These are phyloP conservation scores for Laterallus jamaicensis DNA, from an alignment of 2,113 vertebrate species.

Conservation along the genomic window DNA sequence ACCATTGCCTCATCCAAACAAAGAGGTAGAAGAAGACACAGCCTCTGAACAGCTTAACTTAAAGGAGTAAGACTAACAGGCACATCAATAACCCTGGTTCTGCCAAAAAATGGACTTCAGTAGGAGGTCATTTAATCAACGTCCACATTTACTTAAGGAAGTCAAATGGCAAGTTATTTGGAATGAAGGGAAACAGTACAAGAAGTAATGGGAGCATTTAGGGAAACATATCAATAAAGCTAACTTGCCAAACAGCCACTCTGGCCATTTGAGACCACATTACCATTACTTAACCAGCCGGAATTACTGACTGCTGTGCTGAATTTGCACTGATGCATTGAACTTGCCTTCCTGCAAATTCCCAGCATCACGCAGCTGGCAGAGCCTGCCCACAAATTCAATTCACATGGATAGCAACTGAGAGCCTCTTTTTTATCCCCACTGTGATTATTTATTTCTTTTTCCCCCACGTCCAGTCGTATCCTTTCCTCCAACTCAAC, in stretches of 20 bases:
- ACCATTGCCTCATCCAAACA: neutral
- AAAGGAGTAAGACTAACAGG: neutral
- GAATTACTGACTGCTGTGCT: neutral
- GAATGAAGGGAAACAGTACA: neutral
- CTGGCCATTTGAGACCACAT: neutral
- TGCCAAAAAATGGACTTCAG: neutral
- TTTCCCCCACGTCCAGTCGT: neutral
- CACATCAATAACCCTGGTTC: neutral
- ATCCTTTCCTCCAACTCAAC: neutral
- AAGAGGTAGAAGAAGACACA: neutral
- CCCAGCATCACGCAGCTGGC: neutral
- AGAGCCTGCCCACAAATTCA: neutral
- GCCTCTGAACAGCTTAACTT: neutral
- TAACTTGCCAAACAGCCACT: neutral
- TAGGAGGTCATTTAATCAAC: neutral
- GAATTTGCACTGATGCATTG: neutral
- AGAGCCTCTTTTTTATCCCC: neutral
- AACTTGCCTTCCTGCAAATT: neutral
- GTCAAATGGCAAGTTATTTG: neutral
- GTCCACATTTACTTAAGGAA: neutral
- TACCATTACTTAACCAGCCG: neutral
- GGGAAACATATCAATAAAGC: neutral
- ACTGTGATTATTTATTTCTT: neutral
- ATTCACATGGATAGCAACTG: neutral
- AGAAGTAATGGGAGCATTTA: neutral